Base-by-base conservation (phyloP, 2,888 invertebrate species). In the Melieria picta region DNA sequence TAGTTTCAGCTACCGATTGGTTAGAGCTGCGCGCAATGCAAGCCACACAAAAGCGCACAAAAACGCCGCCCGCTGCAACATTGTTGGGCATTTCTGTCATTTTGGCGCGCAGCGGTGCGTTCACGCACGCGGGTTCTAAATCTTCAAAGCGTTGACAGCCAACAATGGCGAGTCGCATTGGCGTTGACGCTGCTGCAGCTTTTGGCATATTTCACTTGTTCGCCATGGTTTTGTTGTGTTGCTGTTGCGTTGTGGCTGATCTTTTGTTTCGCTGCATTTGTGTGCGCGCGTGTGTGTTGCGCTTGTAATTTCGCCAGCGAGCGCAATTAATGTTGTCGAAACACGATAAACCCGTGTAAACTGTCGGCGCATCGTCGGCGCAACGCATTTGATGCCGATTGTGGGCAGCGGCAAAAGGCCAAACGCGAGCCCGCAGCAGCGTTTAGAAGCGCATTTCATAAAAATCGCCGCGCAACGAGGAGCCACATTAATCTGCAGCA, bases 301-400 rank as follows among this genome's bases (percentile, higher is more conserved):
- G 30, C 2, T n/a, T 50, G 6, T 43, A 13, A 58, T 50, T 7
- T 48, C 58, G 16, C 48, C 58, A 58, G 60, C 60, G 13, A 45
- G 65, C 67, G 62, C 68, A 78, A 79, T 79, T 79, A 79, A 79
- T 79, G 78, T 77, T 77, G 74, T 77, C 60, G 74, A 74, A 75
- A 77, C 79, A 79, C 79, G 79, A 77, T 72, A 79, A 79, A 77
- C 63, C 74, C 78, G 60, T 79, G 78, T 79, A 76, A 76, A 72
- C 74, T 79, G 78, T 79, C 78, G 63, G 60, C 65, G 64, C 52
- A 55, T 47, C 58, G 69, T 55, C 58, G 69, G 72, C 30, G 30
- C 30, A 30, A 30, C 30, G 30, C 30, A 30, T 30, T 30, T 30
- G 30, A 30, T 30, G 30, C 30, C 30, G 30, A 30, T 30, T 30